Base-by-base conservation (phyloP, 2,797 vertebrate genomes). In the Spea hammondii region DNA sequence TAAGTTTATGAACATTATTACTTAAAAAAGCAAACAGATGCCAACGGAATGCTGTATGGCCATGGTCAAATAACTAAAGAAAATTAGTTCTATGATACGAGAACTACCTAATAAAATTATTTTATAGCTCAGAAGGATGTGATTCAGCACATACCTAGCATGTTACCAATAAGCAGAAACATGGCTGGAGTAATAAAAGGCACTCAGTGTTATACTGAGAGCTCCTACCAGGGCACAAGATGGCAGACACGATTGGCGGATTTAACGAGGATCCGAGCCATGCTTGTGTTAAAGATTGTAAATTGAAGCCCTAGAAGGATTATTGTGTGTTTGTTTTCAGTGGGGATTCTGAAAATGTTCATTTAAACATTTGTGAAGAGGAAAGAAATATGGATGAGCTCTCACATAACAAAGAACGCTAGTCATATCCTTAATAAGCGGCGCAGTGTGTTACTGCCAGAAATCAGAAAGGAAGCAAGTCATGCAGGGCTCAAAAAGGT, bases 391-490 rank as follows among this genome's bases (percentile, higher is more conserved):
- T 81, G 79, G 74, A 65, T 49, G 79, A 81, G 74, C 54, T 57
- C 53, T 68, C 9, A 17, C 48, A 44, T 62, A 77, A 81, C 79
- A 77, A 81, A 76, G 79, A 68, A 72, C 68, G 62, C 70, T 72
- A 77, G 74, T 81, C 74, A 77, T 81, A 64, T 72, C 60, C 14
- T 60, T 60, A 68, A 81, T 81, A 81, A 81, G 70, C 71, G 72
- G 69, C 66, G 74, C 74, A 51, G 64, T 77, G 74, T 81, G 47
- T 71, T 55, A 81, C 51, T 50, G 74, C 74, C 79, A 81, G 70
- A 66, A 54, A 47, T 64, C 55, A 77, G 64, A 74, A 75, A 80
- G 78, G 66, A 75, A 80, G 65, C 60, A 70, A 80, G 78, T 80
- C 78, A 80, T 72, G 76, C 79, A 60, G 69, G 51, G 55, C 74